Conservation (phyloP, 2,113 vertebrate genomes). For the Prunella fulvescens region DNA sequence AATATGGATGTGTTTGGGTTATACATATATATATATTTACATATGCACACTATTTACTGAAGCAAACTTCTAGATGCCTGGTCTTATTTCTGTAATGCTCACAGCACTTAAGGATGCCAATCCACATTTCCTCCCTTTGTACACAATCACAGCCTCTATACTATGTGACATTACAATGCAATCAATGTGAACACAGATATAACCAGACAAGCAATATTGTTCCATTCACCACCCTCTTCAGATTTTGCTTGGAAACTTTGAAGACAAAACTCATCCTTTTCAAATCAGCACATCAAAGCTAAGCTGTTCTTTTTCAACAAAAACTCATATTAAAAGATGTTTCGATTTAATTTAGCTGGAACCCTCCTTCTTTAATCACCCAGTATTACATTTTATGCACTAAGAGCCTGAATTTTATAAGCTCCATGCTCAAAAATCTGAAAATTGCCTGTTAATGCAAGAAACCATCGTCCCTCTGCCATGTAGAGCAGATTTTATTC, state of each 20-base stretch:
- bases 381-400: not conserved
- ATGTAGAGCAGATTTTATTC: not conserved
- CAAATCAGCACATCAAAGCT: not conserved
- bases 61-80: not conserved
- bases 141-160: not conserved
- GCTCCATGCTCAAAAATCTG: not conserved
- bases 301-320: not conserved
- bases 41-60: not conserved
- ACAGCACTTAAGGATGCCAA: not conserved
- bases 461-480: not conserved
- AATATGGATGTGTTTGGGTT: not conserved
- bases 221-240: not conserved
- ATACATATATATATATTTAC: no score
- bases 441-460: not conserved
- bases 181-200: not conserved
- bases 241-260: not conserved
- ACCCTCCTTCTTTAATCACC: not conserved
- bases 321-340: not conserved
- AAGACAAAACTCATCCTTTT: not conserved
- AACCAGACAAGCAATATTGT: not conserved
- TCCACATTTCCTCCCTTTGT: not conserved
- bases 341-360: not conserved
- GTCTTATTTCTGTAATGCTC: not conserved
- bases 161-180: not conserved
- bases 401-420: not conserved